Evolutionary conservation across 2,113 vertebrate species (phyloP), one percentile per base, ranked within the genome.

Genomic region (Kryptolebias marmoratus): DNA sequence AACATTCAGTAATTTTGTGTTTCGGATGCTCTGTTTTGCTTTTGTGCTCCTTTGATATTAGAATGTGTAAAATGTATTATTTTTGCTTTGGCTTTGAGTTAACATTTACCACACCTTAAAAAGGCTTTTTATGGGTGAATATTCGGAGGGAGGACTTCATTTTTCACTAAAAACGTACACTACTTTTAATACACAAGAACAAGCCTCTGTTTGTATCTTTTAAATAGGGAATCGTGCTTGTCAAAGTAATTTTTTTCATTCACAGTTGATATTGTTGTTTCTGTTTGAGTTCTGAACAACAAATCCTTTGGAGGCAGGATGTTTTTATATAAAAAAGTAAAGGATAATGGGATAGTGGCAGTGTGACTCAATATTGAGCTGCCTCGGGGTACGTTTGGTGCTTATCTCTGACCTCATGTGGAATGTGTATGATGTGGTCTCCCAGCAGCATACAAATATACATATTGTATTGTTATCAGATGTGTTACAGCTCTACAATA

Each of bases 251-350:
- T 50, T 50, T 63, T 71, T 64, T 58, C 31, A 73, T 73, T 55
- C 14, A 52, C 11, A 32, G 56, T 28, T 39, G 30, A 47, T 58
- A 6, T 45, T 68, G n/a, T 54, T 60, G 52, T 63, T 53, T 71
- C 31, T 66, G 62, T 53, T 53, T 53, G 50, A 53, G 36, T 45
- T 64, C n/a, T 49, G 66, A 48, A 59, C 58, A 44, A 53, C 50
- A 55, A 42, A 81, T 60, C 79, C 74, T 74, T 73, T 64, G 11
- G 2, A 57, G 69, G 52, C 56, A 55, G 72, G n/a, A 50, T 73
- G 62, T 69, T 71, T 79, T 49, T 56, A 82, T 79, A 86, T 86
- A 80, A 82, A 82, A 42, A 57, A 47, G 58, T 73, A 77, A 30
- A 14, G 13, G 58, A 61, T 64, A 84, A 84, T 81, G 74, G 57